These are phyloP conservation scores for Tigriopus japonicus DNA, from an alignment of 1,140 invertebrate genomes.

Conservation along the genomic window DNA sequence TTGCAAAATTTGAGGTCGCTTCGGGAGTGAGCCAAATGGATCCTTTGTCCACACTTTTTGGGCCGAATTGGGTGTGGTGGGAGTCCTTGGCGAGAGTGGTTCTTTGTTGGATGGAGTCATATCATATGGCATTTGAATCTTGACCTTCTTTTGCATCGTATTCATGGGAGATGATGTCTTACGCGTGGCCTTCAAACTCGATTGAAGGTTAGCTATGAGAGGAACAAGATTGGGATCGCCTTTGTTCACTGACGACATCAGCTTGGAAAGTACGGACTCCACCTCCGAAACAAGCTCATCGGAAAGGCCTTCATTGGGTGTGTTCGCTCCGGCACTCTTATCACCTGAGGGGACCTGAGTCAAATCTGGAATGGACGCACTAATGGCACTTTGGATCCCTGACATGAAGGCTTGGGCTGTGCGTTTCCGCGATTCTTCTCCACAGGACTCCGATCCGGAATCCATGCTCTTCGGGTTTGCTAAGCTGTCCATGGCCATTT, in stretches of 20 bases:
- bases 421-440: not conserved
- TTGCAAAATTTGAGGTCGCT: no score
- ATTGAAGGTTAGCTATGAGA: not conserved
- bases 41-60: no score
- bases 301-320: not conserved
- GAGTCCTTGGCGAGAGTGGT: no score
- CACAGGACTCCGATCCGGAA: not conserved
- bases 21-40: no score
- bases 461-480: not conserved
- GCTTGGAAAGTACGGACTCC: not conserved
- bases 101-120: no score
- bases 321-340: not conserved
- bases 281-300: slow-evolving; percentile 1
- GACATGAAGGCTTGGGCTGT: slow-evolving; percentile 4
- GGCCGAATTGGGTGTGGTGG: no score
- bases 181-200: not conserved
- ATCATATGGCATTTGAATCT: no score
- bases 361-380: not conserved
- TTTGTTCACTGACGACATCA: slow-evolving; percentile 6
- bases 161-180: not conserved
- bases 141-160: no score
- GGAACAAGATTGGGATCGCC: slow-evolving; percentile 2
- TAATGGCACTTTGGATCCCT: not conserved
- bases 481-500: not conserved
- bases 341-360: no score